phyloP scores from a whole-genome alignment of 2,113 vertebrate species.

The Gadus macrocephalus region DNA sequence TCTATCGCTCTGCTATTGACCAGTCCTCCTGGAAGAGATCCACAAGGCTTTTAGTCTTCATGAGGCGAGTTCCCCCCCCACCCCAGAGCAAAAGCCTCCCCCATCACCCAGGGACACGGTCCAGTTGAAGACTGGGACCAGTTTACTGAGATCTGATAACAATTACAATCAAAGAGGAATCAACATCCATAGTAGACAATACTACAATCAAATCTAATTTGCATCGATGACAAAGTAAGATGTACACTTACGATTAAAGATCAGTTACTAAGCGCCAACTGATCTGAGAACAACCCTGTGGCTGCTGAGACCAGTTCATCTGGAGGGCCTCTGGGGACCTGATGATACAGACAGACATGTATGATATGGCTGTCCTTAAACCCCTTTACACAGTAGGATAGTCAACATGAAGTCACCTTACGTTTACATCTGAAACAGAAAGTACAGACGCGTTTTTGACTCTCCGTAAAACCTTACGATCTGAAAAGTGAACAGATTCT shows the following conservation, averaged over 20 bases:
- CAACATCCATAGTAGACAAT: conserved; percentile 49
- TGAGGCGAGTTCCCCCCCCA: no score
- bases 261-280: conserved; percentile 70
- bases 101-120: not conserved
- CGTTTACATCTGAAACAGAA: no score
- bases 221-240: conserved; percentile 63
- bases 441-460: no score
- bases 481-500: no score
- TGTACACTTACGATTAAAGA: conserved; percentile 61
- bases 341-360: conserved; percentile 17
- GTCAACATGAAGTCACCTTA: no score
- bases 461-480: no score
- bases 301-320: no score
- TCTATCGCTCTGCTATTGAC: conserved; percentile 38
- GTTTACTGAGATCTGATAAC: conserved; percentile 66
- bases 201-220: conserved; percentile 66
- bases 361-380: conserved; percentile 15
- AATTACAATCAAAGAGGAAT: conserved; percentile 53
- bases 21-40: conserved; percentile 45
- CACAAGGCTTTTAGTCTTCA: conserved; percentile 21
- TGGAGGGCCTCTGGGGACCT: conserved; percentile 7
- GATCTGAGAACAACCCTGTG: conserved; percentile 38
- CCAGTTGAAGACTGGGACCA: conserved; percentile 5
- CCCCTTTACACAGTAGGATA: no score
- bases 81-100: conserved; percentile 2